Evolutionary conservation across 1,140 invertebrate genomes (phyloP), one percentile per base, ranked within the genome.

Genomic region (Holcopasites calliopsidis): DNA sequence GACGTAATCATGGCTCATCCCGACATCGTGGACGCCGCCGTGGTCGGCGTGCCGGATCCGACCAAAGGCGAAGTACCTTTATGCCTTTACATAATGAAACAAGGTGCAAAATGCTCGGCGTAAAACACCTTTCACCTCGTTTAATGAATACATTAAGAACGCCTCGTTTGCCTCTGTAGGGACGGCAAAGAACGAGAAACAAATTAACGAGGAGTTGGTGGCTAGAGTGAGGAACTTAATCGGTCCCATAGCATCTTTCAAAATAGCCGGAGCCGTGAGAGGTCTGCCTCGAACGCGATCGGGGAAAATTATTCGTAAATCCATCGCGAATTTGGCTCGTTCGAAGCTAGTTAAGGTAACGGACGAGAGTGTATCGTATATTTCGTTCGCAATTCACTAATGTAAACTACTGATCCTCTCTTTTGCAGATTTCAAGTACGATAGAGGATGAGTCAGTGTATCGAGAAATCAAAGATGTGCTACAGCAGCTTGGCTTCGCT

Each of bases 1-100:
- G 97, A 98, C 89, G 96, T 97, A 0, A 94, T 98, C 10, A 87
- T 98, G 11, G 93, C 95, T 13, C 97, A 98, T 92, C 93, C 94
- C 0, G 94, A 96, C 60, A 92, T 99, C 0, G 94, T 94, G 0
- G 97, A 98, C 82, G 95, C 95, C 0, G 95, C 96, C 0, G 97
- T 99, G 0, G 94, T 99, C 11, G 97, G 97, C 1, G 96, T 98
- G 0, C 96, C 96, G 0, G 97, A 99, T 89, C 86, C 93, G 1
- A 96, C 97, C 0, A 98, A 99, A 89, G 97, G 97, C 23, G 95
- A 98, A 85, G 93, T 98, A 23, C 97, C 98, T 0, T 88, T 98
- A 0, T 98, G 97, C 72, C 92, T 98, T 11, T 97, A 96, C 83
- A 95, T 98, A 6, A 94, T 94, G 83, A 94, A 92, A 80, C 76